Evolutionary conservation across 2,113 vertebrate species (phyloP), one percentile per base, ranked within the genome.

Genomic region (Seriola aureovittata): DNA sequence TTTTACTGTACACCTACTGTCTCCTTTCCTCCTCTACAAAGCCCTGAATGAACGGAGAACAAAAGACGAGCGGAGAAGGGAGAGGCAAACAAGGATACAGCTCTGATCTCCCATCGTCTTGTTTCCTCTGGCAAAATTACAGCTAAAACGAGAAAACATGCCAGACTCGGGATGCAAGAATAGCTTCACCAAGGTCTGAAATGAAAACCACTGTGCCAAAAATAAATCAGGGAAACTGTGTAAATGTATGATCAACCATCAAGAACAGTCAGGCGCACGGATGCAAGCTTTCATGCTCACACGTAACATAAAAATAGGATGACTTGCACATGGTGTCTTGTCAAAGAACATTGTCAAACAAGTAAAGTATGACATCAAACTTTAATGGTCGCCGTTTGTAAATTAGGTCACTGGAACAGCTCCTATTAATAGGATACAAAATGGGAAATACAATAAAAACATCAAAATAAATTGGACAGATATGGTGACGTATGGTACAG

Each of bases 41-140:
- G 78, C 50, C 21, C 25, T 48, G 52, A 64, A 66, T 0, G 52
- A 64, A 66, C 0, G 29, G n/a, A 85, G 88, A 88, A 92, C 84
- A 91, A 90, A 88, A 71, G 88, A 71, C 0, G 62, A 81, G 69
- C 3, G 4, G 40, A 36, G 36, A 65, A 57, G 52, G 60, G 36
- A 62, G 75, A 72, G 63, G 59, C 19, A 82, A 81, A 85, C 69
- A 57, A 60, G 40, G 16, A 75, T 57, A 77, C 8, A 55, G 14
- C 73, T 85, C 67, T 75, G 80, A 88, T 88, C 78, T 87, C 63
- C 11, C 29, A 34, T 71, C 46, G 70, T 81, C 76, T n/a, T 21
- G 76, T 86, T 88, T 84, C 60, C 75, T 75, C 52, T 60, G 81
- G 66, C 50, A 71, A 85, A 88, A 92, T 85, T 80, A 71, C 62